phyloP scores from a whole-genome alignment of 2,113 vertebrate species.

The Tachysurus fulvidraco region DNA sequence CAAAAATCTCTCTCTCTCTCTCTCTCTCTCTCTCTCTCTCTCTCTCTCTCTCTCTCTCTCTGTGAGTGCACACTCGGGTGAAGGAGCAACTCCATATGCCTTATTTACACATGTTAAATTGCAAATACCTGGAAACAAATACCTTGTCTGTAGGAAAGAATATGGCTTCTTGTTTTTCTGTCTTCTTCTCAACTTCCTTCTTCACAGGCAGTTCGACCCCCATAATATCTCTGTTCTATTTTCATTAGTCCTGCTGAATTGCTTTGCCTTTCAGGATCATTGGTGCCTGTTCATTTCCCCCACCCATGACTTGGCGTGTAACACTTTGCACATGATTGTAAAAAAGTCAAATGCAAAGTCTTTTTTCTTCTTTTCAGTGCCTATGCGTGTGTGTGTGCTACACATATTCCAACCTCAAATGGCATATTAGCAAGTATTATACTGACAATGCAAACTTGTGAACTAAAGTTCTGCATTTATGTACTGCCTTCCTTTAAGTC shows the following conservation, averaged over 20 bases:
- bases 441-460: background rate
- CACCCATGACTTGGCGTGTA: conserved; percentile 56
- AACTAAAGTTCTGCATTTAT: background rate
- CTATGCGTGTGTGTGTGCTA: background rate
- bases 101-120: conserved; percentile 78
- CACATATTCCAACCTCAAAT: background rate
- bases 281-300: conserved; percentile 65
- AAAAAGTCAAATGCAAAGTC: background rate
- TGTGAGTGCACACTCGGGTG: background rate
- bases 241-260: conserved; percentile 77
- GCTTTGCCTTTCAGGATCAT: conserved; percentile 76
- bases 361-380: background rate
- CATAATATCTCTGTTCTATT: conserved; percentile 69
- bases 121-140: conserved; percentile 65
- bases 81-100: conserved; percentile 65
- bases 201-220: conserved; percentile 60
- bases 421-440: background rate
- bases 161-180: background rate
- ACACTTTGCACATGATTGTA: background rate
- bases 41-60: too few species aligned
- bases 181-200: conserved; percentile 13
- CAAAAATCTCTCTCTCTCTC: too few species aligned
- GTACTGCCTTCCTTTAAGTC: background rate
- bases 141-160: conserved; percentile 16
- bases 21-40: too few species aligned